phyloP scores from a whole-genome alignment of 2,113 vertebrate species.

The Nibea albiflora region DNA sequence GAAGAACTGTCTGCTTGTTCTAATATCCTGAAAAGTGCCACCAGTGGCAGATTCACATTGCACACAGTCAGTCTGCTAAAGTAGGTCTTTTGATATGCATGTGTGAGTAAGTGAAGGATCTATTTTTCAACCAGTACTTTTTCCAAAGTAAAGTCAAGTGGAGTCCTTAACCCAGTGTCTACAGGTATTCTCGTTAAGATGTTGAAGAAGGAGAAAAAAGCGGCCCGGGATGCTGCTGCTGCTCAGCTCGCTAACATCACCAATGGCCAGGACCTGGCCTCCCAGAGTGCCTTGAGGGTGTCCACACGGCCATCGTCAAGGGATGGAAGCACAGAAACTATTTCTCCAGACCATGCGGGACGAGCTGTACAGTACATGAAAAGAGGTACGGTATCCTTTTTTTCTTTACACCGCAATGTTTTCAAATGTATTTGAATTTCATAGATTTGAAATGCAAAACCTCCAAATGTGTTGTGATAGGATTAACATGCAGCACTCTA shows the following conservation, averaged over 20 bases:
- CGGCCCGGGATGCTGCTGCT: slow-evolving; percentile 77
- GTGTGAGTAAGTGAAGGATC: background rate
- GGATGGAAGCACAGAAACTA: slow-evolving; percentile 23
- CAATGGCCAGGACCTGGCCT: slow-evolving; percentile 1
- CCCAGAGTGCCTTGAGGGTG: slow-evolving; percentile 41
- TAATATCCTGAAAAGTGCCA: background rate
- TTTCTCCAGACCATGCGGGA: slow-evolving; percentile 9
- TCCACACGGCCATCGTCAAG: background rate
- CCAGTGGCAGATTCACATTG: background rate
- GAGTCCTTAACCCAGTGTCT: slow-evolving; percentile 66
- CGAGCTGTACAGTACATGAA: slow-evolving; percentile 47
- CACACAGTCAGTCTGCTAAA: background rate
- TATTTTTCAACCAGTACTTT: background rate
- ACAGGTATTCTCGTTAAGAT: slow-evolving; percentile 91
- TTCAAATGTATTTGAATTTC: background rate
- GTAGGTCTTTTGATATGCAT: background rate
- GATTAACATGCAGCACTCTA: background rate
- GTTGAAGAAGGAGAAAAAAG: slow-evolving; percentile 93
- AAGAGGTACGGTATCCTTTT: slow-evolving; percentile 65
- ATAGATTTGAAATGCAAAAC: background rate
- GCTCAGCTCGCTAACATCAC: slow-evolving; percentile 62
- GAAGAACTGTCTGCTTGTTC: background rate
- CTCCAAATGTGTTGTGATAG: background rate
- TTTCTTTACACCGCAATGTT: background rate
- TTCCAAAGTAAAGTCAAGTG: background rate